Percentiles rank a stretch among this genome's conserved stretches.
phyloP scores from a whole-genome alignment of 2,797 vertebrate genomes.

The Orestias chungarensis region DNA sequence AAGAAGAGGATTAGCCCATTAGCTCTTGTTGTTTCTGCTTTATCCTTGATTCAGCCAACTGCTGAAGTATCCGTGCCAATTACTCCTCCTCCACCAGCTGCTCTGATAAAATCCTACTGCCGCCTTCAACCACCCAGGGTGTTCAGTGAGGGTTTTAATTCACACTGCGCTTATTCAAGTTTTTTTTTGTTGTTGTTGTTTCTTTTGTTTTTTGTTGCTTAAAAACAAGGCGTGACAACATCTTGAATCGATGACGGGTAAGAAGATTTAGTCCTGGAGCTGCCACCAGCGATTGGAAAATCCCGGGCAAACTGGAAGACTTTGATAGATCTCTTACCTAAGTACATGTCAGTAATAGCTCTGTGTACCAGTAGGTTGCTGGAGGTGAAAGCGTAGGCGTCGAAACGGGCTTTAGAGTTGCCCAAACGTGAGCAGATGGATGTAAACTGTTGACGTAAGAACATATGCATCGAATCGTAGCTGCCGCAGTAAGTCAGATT shows the following conservation, averaged over 20 bases:
- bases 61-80: conserved; percentile 23
- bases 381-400: not conserved
- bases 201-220: conserved; percentile 2
- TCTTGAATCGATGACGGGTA: not conserved
- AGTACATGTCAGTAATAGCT: not conserved
- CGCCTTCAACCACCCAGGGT: conserved; percentile 30
- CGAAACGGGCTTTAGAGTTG: not conserved
- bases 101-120: conserved; percentile 1
- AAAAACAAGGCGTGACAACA: conserved; percentile 7
- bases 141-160: conserved; percentile 20
- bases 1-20: conserved; percentile 73
- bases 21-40: conserved; percentile 52
- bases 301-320: not conserved
- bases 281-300: not conserved
- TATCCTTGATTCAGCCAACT: conserved; percentile 44
- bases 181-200: conserved; percentile 16
- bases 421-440: not conserved
- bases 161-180: conserved; percentile 8
- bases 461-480: too few relatives aligned
- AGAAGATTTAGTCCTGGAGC: not conserved
- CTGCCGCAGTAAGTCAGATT: too few relatives aligned
- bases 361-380: not conserved
- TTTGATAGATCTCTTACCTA: not conserved
- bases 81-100: conserved; percentile 8
- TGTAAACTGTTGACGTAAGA: too few relatives aligned